A percentile compares a stretch with the other conserved stretches of the same genome.
These are phyloP conservation scores for Poeciliopsis occidentalis DNA, from an alignment of 2,113 vertebrate species.

Conservation along the genomic window DNA sequence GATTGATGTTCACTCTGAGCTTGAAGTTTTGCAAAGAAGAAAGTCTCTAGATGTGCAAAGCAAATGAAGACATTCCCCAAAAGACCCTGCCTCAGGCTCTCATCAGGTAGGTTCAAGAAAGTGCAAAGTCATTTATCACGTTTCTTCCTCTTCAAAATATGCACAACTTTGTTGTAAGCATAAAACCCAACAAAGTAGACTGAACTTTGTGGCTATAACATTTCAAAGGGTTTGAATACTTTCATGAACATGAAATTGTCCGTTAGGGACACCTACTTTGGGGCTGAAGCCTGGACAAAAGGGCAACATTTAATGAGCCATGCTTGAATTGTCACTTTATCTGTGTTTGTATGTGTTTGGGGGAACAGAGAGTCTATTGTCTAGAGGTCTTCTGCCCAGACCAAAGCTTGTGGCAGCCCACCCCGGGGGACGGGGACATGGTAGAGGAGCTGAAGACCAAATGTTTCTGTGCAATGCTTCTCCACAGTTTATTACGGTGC, in stretches of 20 bases:
- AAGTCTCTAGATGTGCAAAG: background rate
- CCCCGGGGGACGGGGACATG: background rate
- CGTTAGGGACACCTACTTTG: constrained; percentile 20
- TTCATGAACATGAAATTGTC: constrained; percentile 24
- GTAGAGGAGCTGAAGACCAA: constrained; percentile 13
- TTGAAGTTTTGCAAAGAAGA: background rate
- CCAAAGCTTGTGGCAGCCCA: constrained; percentile 18
- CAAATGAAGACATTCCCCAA: background rate
- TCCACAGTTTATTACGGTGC: background rate
- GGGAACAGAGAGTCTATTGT: constrained; percentile 60
- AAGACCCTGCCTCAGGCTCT: too few species aligned
- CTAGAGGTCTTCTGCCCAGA: constrained; percentile 24
- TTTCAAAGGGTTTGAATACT: background rate
- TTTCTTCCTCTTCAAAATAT: too few species aligned
- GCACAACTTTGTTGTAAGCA: too few species aligned
- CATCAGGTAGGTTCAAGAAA: too few species aligned
- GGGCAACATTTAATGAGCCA: constrained; percentile 57
- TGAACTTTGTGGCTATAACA: background rate
- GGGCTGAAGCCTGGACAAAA: constrained; percentile 43
- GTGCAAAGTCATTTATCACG: too few species aligned
- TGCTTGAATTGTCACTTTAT: constrained; percentile 45
- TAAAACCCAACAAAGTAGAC: background rate
- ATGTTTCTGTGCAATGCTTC: constrained; percentile 2
- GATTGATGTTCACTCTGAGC: background rate
- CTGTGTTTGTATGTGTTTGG: constrained; percentile 8